Conservation (phyloP, 30 jellyfish, hydroid and myxozoan genomes). For the Aurelia aurita region DNA sequence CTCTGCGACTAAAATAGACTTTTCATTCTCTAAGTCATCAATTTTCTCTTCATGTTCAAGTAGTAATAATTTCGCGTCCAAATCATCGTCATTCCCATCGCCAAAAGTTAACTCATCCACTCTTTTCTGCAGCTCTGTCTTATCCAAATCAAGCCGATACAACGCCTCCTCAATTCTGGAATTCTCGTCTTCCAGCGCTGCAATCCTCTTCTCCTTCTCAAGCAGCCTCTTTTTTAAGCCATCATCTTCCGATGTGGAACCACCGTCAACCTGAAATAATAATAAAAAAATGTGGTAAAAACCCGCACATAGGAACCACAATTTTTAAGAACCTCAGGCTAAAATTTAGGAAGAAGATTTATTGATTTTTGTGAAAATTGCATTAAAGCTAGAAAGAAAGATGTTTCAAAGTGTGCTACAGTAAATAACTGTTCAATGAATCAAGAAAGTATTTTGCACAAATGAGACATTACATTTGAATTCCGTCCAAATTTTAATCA, state of each 20-base stretch:
- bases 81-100: slow-evolving; percentile 15
- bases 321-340: too few species aligned
- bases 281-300: too few species aligned
- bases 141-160: slow-evolving; percentile 43
- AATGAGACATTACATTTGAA: too few species aligned
- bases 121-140: slow-evolving; percentile 42
- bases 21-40: slow-evolving; percentile 36
- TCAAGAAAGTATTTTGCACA: too few species aligned
- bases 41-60: slow-evolving; percentile 42
- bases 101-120: slow-evolving; percentile 44
- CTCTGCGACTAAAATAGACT: slow-evolving; percentile 8
- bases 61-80: slow-evolving; percentile 8
- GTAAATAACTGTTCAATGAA: too few species aligned
- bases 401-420: too few species aligned
- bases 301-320: too few species aligned
- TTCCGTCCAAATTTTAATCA: too few species aligned
- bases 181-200: slow-evolving; percentile 42
- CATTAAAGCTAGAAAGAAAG: too few species aligned
- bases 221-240: background rate
- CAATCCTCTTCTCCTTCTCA: slow-evolving; percentile 24
- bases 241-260: background rate
- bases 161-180: slow-evolving; percentile 53
- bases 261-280: too few species aligned
- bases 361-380: too few species aligned
- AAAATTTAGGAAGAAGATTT: too few species aligned